Evolutionary conservation across 2,797 vertebrate genomes (phyloP).

Genomic region (Rallus crepitans): DNA sequence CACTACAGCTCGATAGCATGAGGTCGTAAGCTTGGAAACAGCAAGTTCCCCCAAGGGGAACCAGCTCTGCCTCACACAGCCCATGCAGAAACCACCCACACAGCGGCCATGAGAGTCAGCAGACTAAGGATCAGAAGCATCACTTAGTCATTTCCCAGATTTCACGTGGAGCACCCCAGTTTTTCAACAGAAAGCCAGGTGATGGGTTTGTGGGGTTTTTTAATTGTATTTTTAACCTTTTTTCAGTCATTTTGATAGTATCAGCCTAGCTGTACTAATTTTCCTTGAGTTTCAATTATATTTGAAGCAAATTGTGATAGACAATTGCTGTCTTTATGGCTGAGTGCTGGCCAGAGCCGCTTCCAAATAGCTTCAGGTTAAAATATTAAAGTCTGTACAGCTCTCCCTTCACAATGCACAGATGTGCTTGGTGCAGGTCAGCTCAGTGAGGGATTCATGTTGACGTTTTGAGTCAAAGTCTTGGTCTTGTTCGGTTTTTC

Average conservation of each 20-base stretch:
- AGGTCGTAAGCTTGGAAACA: neutral
- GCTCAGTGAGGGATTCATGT: neutral
- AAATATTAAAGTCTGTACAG: neutral
- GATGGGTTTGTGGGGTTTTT: neutral
- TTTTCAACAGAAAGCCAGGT: neutral
- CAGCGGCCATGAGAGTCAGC: rapidly evolving
- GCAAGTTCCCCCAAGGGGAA: neutral
- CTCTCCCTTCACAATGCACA: neutral
- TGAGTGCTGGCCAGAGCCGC: neutral
- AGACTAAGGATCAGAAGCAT: neutral
- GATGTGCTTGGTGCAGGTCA: constrained; percentile 1
- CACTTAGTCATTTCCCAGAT: neutral
- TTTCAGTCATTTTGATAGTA: neutral
- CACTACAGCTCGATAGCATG: neutral
- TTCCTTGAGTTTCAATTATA: constrained; percentile 17
- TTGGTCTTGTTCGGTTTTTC: neutral
- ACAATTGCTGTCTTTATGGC: constrained; percentile 1
- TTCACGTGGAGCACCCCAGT: neutral
- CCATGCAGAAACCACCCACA: rapidly evolving
- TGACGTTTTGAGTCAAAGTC: neutral
- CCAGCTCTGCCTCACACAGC: neutral
- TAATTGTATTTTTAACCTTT: neutral
- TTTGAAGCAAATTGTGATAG: constrained; percentile 29
- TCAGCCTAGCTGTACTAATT: neutral
- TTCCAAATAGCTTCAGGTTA: constrained; percentile 17